phyloP scores from a whole-genome alignment of 2,797 vertebrate genomes.

The Kryptolebias ocellatus region DNA sequence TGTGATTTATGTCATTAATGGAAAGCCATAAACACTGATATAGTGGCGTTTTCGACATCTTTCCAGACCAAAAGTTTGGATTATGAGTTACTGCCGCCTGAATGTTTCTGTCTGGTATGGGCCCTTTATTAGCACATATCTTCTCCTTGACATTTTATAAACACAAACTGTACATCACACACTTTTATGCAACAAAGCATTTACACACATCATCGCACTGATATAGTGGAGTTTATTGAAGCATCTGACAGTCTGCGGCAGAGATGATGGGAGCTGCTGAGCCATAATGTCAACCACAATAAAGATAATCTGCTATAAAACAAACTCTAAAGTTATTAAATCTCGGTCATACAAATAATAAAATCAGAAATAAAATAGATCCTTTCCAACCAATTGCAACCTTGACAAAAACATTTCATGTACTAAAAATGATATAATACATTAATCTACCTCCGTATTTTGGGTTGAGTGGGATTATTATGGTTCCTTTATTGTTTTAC shows the following conservation, averaged over 20 bases:
- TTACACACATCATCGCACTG: not conserved
- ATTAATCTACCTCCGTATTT: too few relatives aligned
- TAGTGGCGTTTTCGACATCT: not conserved
- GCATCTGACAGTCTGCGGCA: not conserved
- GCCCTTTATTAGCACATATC: not conserved
- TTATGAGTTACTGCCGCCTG: not conserved
- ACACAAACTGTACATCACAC: not conserved
- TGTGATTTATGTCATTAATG: too few relatives aligned
- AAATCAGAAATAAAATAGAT: constrained; percentile 2
- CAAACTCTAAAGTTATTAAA: not conserved
- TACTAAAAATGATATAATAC: too few relatives aligned
- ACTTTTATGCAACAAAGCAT: not conserved
- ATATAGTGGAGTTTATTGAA: not conserved
- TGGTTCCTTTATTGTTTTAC: too few relatives aligned
- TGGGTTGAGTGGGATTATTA: too few relatives aligned
- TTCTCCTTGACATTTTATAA: not conserved
- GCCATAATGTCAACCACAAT: not conserved
- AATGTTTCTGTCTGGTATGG: not conserved
- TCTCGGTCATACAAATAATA: not conserved
- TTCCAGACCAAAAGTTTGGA: not conserved
- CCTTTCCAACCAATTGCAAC: too few relatives aligned
- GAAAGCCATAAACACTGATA: not conserved
- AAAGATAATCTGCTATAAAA: not conserved
- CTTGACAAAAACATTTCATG: too few relatives aligned
- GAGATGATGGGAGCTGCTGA: not conserved